Conservation (phyloP, 2,888 invertebrate genomes). For the Ennomos quercinarius region DNA sequence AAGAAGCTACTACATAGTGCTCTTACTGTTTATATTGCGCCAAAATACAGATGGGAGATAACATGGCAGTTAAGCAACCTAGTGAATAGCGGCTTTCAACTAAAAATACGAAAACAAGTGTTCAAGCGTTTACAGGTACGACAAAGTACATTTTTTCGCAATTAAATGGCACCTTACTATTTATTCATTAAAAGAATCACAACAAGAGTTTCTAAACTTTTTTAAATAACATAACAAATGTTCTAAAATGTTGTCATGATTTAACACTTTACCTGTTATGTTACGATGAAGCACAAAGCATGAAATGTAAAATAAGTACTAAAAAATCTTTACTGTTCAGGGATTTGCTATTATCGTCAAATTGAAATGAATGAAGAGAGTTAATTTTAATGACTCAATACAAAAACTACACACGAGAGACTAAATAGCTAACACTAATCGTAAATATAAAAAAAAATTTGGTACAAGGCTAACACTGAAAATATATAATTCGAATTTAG, state of each 20-base stretch:
- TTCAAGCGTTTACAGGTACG: constrained; percentile 66
- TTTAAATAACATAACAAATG: constrained; percentile 20
- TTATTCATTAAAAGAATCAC: constrained; percentile 71
- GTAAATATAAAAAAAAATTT: constrained; percentile 40
- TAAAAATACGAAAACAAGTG: constrained; percentile 61
- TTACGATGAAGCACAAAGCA: constrained; percentile 18
- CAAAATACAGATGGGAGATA: constrained; percentile 16
- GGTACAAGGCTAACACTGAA: constrained; percentile 35
- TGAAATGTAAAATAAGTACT: constrained; percentile 20
- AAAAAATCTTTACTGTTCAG: background rate
- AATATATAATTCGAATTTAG: no score
- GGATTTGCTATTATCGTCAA: constrained; percentile 3
- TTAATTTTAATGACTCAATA: constrained; percentile 40
- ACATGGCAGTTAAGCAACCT: constrained; percentile 57
- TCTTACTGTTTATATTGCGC: constrained; percentile 17
- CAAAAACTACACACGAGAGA: constrained; percentile 29
- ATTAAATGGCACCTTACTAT: constrained; percentile 80
- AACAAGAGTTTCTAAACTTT: constrained; percentile 52
- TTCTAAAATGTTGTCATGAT: constrained; percentile 1
- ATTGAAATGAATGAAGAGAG: constrained; percentile 8
- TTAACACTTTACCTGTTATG: constrained; percentile 4
- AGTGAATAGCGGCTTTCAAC: constrained; percentile 52
- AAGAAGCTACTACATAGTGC: background rate
- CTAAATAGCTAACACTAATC: constrained; percentile 22
- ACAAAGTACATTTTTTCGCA: constrained; percentile 65